A percentile compares a stretch with the other conserved stretches of the same genome.
These are phyloP conservation scores for Thamnophis elegans DNA, from an alignment of 2,797 vertebrate species.

Conservation along the genomic window DNA sequence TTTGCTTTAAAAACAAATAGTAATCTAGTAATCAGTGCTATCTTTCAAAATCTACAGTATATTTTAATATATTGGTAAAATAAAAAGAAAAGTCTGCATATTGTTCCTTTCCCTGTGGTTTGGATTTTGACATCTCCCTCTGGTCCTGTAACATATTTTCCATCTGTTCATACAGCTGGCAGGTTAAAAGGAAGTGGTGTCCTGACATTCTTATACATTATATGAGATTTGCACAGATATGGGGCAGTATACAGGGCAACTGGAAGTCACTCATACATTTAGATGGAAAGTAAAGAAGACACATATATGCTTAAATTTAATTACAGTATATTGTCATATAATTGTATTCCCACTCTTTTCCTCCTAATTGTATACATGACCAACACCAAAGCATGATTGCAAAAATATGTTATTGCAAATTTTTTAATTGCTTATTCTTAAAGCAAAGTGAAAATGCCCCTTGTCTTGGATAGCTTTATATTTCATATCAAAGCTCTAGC, in stretches of 20 bases:
- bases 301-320: background rate
- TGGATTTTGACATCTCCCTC: constrained; percentile 43
- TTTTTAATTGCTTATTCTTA: background rate
- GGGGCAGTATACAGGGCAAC: background rate
- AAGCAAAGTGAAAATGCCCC: background rate
- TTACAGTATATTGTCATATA: background rate
- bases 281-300: background rate
- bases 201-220: constrained; percentile 38
- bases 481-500: background rate
- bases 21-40: background rate
- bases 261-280: constrained; percentile 8
- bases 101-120: constrained; percentile 12
- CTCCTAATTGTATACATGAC: too few species aligned
- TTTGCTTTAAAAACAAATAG: background rate
- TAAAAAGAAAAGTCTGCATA: background rate
- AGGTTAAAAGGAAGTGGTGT: constrained; percentile 44
- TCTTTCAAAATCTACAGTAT: background rate
- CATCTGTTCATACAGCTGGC: constrained; percentile 70
- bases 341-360: background rate
- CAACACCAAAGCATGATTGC: background rate
- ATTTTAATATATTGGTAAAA: background rate
- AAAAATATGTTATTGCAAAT: background rate
- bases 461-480: background rate
- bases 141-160: constrained; percentile 46
- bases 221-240: background rate